Conservation (phyloP, 2,113 vertebrate genomes). For the Machaerirhynchus nigripectus region DNA sequence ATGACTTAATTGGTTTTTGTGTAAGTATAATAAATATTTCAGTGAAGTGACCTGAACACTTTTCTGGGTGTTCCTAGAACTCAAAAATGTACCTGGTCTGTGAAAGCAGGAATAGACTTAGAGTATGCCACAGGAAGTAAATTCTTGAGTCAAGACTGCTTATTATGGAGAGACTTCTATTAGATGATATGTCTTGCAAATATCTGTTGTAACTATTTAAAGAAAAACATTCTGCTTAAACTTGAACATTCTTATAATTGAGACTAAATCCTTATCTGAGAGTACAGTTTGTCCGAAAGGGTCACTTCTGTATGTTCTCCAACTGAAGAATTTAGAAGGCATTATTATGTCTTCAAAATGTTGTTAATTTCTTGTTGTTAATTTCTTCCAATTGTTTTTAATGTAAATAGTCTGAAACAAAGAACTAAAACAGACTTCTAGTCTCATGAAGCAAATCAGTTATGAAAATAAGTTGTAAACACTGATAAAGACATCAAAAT, state of each 20-base stretch:
- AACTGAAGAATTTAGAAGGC: background rate
- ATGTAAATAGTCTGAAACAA: background rate
- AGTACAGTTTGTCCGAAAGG: background rate
- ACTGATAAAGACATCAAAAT: background rate
- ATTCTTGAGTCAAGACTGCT: background rate
- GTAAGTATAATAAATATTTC: background rate
- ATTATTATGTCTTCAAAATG: background rate
- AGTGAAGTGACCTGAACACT: background rate
- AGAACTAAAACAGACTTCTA: background rate
- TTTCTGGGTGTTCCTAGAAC: background rate
- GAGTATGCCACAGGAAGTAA: background rate
- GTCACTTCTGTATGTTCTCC: background rate
- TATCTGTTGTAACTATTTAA: background rate
- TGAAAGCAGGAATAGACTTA: background rate
- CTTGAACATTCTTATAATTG: background rate
- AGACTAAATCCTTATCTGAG: background rate
- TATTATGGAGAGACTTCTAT: background rate
- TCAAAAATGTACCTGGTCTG: background rate
- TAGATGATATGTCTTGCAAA: background rate
- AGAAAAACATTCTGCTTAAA: background rate
- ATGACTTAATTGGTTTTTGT: background rate
- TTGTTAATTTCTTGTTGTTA: background rate
- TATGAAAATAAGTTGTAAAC: background rate
- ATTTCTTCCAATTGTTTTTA: background rate
- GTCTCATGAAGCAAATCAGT: background rate